phyloP scores from a whole-genome alignment of 2,113 vertebrate species.

The Procapra przewalskii region DNA sequence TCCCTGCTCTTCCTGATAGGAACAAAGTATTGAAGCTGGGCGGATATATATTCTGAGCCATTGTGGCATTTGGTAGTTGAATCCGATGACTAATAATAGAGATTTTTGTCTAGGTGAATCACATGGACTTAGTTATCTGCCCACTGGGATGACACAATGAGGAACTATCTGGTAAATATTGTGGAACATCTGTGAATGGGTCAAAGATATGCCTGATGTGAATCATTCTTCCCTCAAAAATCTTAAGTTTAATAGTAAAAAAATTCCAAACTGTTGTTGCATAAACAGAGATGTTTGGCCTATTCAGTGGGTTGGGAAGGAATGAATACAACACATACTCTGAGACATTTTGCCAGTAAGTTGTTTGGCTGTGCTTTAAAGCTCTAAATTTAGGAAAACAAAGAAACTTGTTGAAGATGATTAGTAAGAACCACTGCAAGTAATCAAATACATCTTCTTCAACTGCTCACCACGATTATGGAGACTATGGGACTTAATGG shows the following conservation, averaged over 20 bases:
- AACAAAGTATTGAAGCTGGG: neutral
- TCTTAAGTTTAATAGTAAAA: slow-evolving; percentile 57
- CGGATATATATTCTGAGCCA: neutral
- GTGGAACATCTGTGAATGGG: slow-evolving; percentile 61
- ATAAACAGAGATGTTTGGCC: slow-evolving; percentile 43
- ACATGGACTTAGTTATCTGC: slow-evolving; percentile 66
- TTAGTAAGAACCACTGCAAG: neutral
- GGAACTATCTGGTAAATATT: slow-evolving; percentile 49
- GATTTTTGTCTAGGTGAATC: slow-evolving; percentile 35
- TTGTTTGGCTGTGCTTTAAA: slow-evolving; percentile 30
- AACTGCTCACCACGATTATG: neutral
- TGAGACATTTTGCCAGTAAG: slow-evolving; percentile 20
- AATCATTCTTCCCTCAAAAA: slow-evolving; percentile 66
- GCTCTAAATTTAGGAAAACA: slow-evolving; percentile 13
- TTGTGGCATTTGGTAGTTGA: slow-evolving; percentile 21
- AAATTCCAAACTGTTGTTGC: slow-evolving; percentile 50
- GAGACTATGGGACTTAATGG: neutral
- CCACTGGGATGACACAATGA: slow-evolving; percentile 53
- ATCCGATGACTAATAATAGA: slow-evolving; percentile 49
- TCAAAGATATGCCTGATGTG: slow-evolving; percentile 37
- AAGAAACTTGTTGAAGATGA: neutral
- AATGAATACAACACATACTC: slow-evolving; percentile 20
- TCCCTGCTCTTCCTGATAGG: neutral
- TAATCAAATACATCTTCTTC: slow-evolving; percentile 17
- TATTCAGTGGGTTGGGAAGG: slow-evolving; percentile 5